Evolutionary conservation across 2,797 vertebrate species (phyloP).

Genomic region (Scarus forsteni): DNA sequence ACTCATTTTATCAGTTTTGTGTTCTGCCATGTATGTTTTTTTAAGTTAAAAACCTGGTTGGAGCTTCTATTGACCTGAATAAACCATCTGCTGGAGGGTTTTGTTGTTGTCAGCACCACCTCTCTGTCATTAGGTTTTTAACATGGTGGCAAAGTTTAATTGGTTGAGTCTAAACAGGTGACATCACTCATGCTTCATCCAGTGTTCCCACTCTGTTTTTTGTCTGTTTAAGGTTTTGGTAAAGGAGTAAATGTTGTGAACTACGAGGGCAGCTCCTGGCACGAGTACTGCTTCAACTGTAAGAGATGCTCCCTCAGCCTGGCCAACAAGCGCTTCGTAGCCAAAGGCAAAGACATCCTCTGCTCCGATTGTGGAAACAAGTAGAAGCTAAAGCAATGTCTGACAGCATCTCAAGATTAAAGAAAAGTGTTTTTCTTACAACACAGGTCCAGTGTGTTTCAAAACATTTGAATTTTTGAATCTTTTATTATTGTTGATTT

Average conservation of each 20-base stretch:
- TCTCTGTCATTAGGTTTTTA: too few relatives aligned
- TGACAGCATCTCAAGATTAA: background rate
- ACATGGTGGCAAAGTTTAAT: too few relatives aligned
- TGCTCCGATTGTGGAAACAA: constrained; percentile 93
- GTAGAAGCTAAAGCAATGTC: constrained; percentile 72
- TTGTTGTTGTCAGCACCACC: too few relatives aligned
- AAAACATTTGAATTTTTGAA: background rate
- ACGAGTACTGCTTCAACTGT: constrained; percentile 98
- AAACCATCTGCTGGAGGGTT: too few relatives aligned
- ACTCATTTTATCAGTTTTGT: too few relatives aligned
- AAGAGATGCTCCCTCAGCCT: constrained; percentile 93
- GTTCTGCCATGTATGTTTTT: too few relatives aligned
- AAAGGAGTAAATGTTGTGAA: constrained; percentile 96
- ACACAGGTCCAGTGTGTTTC: constrained; percentile 10
- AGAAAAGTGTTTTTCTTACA: background rate
- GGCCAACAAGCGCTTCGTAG: constrained; percentile 94
- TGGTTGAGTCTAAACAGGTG: too few relatives aligned
- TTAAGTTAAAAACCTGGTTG: too few relatives aligned
- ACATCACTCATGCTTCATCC: too few relatives aligned
- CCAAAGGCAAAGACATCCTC: constrained; percentile 89
- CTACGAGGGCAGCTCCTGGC: constrained; percentile 95
- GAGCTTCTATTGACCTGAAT: too few relatives aligned
- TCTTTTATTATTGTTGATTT: background rate
- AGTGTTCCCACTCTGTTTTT: background rate
- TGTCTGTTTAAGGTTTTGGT: constrained; percentile 88